A percentile compares a stretch with the other conserved stretches of the same genome.
phyloP scores from a whole-genome alignment of 2,797 vertebrate species.

The Helicolenus hilgendorfi region DNA sequence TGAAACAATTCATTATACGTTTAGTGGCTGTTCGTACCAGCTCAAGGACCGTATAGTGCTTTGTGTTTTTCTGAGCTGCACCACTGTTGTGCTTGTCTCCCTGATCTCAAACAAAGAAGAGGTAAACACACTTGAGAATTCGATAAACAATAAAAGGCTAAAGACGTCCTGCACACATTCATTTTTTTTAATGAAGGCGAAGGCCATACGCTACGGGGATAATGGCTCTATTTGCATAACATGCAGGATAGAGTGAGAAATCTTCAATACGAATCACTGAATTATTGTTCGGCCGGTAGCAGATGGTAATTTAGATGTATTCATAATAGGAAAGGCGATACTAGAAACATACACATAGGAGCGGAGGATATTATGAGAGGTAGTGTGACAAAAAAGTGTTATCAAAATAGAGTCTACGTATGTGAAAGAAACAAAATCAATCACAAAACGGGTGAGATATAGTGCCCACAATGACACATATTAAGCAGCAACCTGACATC shows the following conservation, averaged over 20 bases:
- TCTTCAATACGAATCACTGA: background rate
- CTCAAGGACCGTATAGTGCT: constrained; percentile 15
- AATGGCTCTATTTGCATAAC: constrained; percentile 9
- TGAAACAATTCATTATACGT: constrained; percentile 55
- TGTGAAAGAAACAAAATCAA: background rate
- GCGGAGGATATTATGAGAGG: background rate
- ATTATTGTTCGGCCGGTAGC: background rate
- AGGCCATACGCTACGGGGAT: background rate
- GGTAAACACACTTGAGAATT: constrained; percentile 10
- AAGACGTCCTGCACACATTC: background rate
- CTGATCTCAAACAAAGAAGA: constrained; percentile 23
- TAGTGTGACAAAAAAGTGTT: background rate
- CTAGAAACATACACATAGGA: background rate
- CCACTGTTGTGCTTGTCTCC: constrained; percentile 9
- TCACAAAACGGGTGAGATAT: background rate
- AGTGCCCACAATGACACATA: background rate
- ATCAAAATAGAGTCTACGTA: background rate
- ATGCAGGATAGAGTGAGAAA: background rate
- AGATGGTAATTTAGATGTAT: background rate
- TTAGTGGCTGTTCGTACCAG: constrained; percentile 4
- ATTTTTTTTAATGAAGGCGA: constrained; percentile 3
- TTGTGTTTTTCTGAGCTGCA: constrained; percentile 26
- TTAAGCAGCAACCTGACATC: background rate
- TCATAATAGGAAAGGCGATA: background rate
- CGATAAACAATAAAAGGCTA: constrained; percentile 19